Base-by-base conservation (phyloP, 2,888 invertebrate species). In the Oscheius sp. region DNA sequence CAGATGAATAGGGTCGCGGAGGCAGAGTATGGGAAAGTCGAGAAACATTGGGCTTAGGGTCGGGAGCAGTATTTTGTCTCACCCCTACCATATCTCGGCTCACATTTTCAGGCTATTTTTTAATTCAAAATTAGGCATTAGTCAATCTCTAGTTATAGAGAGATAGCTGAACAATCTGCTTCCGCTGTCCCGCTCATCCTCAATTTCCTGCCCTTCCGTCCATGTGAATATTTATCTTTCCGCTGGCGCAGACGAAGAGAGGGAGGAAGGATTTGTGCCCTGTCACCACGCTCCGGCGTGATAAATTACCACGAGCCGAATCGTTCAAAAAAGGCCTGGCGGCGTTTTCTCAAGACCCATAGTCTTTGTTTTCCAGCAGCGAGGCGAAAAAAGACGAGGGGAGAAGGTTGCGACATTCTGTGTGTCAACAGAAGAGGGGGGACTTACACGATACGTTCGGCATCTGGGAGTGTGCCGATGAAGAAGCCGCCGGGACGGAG, bases 401-500 rank as follows among this genome's bases (percentile, higher is more conserved):
- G 50, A 7, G 13, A 48, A 48, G 42, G 7, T 42, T 42, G 42
- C 42, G 42, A 42, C 7, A 42, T 42, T 42, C 7, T 42, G 42
- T 13, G n/a, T 53, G 21, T 9, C 7, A 3, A 2, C 11, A 21
- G 9, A 9, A 21, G 55, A 35, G 13, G 13, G n/a, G 35, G 2
- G 7, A 59, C 84, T 76, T 50, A 93, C 91, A 98, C 93, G 81
- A 99, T 93, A 90, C 96, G 95, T 90, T 94, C 92, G 0, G 96
- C 94, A 92, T 99, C 93, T 9, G 98, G 96, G 77, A 96, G 94
- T 10, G 97, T 98, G 21, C 97, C 98, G 89, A 99, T 94, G 88
- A 99, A 99, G 89, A 93, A 96, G 1, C 99, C 98, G 75, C 95
- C 97, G 0, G 94, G 93, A 83, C 92, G 92, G 32, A 99, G 91